Base-by-base conservation (phyloP, 2,113 vertebrate genomes). In the Xyrauchen texanus region DNA sequence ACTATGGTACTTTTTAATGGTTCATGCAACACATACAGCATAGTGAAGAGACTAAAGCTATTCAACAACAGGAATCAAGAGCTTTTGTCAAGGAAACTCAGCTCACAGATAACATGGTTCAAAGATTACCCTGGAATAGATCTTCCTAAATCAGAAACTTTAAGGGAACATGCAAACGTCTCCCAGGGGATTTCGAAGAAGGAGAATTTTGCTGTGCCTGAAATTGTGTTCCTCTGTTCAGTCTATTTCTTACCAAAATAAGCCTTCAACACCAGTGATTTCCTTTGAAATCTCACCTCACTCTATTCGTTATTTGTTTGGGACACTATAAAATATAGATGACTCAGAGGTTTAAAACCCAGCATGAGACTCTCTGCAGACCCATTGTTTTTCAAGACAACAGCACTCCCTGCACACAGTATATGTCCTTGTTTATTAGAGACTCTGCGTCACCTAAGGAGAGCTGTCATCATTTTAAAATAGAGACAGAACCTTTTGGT, bases 391-490 rank as follows among this genome's bases (percentile, higher is more conserved):
- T 74, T 11, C 69, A 67, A 53, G 21, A 66, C 61, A 42, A 63
- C 45, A 62, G 16, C 13, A 62, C 10, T 72, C 42, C 64, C 34
- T 46, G 21, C 7, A 15, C 57, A 63, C 7, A 58, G 61, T 6
- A 21, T 34, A 34, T 76, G 74, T 76, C 62, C 47, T 71, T 72
- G 75, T 73, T 82, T 78, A 78, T 81, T 68, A 76, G 64, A 76
- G 3, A 8, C 78, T 65, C 49, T 51, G 69, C 65, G 68, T 79
- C 61, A 42, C 21, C 61, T 79, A 73, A 74, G 78, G 70, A 80
- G 69, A 44, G 8, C 70, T 81, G 71, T 75, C 79, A 81, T 67
- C 52, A 65, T 53, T 81, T 74, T 81, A 75, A 81, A 76, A 81
- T 76, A 75, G 79, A 81, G 79, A 62, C n/a, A 3, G 42, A 49